Conservation (phyloP, 2,797 vertebrate species). For the Basileuterus tristriatus region DNA sequence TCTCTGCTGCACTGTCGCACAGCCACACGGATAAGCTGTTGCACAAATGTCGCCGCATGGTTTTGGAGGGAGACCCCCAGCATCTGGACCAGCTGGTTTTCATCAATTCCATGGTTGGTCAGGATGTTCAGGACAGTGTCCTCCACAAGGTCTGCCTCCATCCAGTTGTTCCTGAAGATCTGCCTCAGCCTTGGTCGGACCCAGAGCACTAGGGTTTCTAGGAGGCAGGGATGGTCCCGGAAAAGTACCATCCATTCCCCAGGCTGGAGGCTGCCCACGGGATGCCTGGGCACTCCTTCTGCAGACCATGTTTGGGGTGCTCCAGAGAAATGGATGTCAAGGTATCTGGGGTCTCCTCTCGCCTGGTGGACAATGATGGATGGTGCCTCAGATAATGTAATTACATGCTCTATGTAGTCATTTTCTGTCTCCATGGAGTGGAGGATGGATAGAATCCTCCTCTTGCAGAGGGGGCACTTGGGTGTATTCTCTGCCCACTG, state of each 20-base stretch:
- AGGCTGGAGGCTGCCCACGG: not conserved
- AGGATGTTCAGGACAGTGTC: not conserved
- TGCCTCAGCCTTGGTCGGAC: not conserved
- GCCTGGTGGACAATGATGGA: not conserved
- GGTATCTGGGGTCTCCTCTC: not conserved
- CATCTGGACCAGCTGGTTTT: not conserved
- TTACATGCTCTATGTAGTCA: not conserved
- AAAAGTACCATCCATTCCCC: not conserved
- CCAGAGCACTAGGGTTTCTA: not conserved
- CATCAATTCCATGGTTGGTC: not conserved
- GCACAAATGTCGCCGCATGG: fast-evolving
- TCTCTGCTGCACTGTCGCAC: not conserved
- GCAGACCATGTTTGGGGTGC: not conserved
- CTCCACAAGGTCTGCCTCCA: not conserved
- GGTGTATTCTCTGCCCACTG: not conserved
- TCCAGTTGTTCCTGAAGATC: not conserved
- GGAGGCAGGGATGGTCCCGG: not conserved
- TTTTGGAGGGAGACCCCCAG: not conserved
- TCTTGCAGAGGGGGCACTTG: not conserved
- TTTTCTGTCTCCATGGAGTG: not conserved
- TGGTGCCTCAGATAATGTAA: not conserved
- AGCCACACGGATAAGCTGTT: fast-evolving
- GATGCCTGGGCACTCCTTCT: not conserved
- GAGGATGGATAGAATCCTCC: not conserved
- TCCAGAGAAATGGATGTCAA: not conserved